phyloP scores from a whole-genome alignment of 2,888 invertebrate species.

The Terebella lapidaria region DNA sequence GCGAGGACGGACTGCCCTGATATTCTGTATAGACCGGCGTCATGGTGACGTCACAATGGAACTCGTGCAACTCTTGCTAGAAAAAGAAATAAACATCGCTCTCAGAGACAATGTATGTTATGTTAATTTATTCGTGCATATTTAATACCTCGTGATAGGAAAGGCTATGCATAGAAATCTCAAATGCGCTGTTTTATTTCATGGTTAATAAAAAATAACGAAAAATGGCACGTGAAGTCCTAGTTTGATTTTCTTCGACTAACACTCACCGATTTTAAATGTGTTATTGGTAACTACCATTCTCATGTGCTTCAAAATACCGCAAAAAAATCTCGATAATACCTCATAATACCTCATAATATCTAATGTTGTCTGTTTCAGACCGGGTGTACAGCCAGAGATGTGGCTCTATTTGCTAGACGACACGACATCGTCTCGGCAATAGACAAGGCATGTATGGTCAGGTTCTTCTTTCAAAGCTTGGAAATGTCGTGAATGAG shows the following conservation, averaged over 20 bases:
- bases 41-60: constrained; percentile 30
- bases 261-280: no score
- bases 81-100: constrained; percentile 35
- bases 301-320: no score
- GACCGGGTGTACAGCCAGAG: constrained; percentile 41
- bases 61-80: constrained; percentile 31
- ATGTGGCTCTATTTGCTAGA: constrained; percentile 39
- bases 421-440: constrained; percentile 33
- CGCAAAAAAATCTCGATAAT: no score
- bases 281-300: no score
- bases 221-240: no score
- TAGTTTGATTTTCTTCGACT: no score
- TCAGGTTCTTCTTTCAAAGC: no score
- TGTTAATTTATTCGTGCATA: neutral
- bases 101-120: constrained; percentile 37
- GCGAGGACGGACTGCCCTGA: constrained; percentile 39
- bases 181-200: no score
- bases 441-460: constrained; percentile 37
- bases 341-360: no score
- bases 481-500: no score
- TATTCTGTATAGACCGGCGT: constrained; percentile 35
- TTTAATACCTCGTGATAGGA: neutral
- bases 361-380: constrained; percentile 22
- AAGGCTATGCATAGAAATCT: no score
- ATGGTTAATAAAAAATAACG: no score